Evolutionary conservation across 92 coral and sea anemone genomes (phyloP).

Genomic region (Diadumene lineata): DNA sequence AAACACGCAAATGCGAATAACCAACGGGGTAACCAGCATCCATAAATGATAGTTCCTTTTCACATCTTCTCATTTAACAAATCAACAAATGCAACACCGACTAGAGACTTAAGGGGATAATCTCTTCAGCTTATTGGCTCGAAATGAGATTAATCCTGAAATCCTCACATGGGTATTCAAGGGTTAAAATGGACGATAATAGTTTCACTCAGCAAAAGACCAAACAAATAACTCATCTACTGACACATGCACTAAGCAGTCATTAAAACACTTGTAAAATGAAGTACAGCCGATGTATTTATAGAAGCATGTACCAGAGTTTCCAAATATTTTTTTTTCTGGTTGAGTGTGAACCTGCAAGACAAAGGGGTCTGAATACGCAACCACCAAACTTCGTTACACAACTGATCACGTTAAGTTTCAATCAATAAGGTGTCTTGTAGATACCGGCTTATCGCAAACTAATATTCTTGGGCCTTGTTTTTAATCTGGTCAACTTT

Average conservation of each 20-base stretch:
- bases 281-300: neutral
- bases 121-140: neutral
- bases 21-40: too few relatives aligned
- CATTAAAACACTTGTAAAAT: neutral
- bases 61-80: too few relatives aligned
- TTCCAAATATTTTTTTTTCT: too few relatives aligned
- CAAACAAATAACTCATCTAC: neutral
- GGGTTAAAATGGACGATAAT: neutral
- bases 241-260: neutral
- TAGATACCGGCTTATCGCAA: neutral
- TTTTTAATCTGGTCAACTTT: neutral
- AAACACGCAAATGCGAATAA: too few relatives aligned
- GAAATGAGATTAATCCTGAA: neutral
- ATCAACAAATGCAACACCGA: neutral
- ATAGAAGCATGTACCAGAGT: too few relatives aligned
- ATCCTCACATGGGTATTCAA: neutral
- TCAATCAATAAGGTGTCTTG: neutral
- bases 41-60: neutral
- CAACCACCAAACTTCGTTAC: neutral
- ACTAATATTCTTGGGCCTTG: neutral
- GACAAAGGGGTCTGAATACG: too few relatives aligned
- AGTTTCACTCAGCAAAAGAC: neutral
- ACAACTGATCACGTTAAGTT: neutral
- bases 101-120: neutral
- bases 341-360: too few relatives aligned